Evolutionary conservation across 1,140 invertebrate species (phyloP).

Genomic region (Monochamus saltuarius): DNA sequence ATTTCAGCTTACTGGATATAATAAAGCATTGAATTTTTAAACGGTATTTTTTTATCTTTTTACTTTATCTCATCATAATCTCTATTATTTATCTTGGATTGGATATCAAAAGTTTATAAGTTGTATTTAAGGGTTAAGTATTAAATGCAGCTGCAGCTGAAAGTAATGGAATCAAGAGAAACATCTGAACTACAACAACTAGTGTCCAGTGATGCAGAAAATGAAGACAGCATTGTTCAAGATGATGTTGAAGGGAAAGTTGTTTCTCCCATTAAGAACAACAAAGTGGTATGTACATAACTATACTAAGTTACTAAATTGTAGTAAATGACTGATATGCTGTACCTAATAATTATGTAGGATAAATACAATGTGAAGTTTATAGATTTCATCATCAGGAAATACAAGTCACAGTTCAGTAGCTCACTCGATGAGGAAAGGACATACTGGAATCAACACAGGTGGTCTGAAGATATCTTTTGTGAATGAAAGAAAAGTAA

Average conservation of each 20-base stretch:
- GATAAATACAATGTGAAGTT: constrained; percentile 6
- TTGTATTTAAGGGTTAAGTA: no score
- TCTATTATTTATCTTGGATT: no score
- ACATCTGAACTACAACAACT: constrained; percentile 50
- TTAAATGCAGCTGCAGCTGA: constrained; percentile 8
- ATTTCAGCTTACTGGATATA: no score
- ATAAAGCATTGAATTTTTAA: no score
- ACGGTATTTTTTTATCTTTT: no score
- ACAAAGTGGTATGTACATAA: constrained; percentile 39
- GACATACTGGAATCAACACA: constrained; percentile 27
- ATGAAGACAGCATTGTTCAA: constrained; percentile 50
- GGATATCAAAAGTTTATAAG: no score
- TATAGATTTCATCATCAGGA: constrained; percentile 49
- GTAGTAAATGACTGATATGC: not conserved
- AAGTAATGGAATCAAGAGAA: constrained; percentile 49
- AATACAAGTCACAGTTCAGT: constrained; percentile 50
- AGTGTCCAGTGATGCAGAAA: constrained; percentile 51
- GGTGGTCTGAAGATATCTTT: constrained; percentile 51
- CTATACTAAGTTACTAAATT: not conserved
- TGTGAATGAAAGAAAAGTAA: constrained; percentile 60
- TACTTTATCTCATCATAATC: no score
- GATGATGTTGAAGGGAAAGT: constrained; percentile 48
- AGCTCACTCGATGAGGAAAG: constrained; percentile 30
- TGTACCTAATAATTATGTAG: not conserved
- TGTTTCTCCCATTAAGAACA: constrained; percentile 48